These are phyloP conservation scores for Odocoileus virginianus DNA, from an alignment of 2,113 vertebrate species.

Conservation along the genomic window DNA sequence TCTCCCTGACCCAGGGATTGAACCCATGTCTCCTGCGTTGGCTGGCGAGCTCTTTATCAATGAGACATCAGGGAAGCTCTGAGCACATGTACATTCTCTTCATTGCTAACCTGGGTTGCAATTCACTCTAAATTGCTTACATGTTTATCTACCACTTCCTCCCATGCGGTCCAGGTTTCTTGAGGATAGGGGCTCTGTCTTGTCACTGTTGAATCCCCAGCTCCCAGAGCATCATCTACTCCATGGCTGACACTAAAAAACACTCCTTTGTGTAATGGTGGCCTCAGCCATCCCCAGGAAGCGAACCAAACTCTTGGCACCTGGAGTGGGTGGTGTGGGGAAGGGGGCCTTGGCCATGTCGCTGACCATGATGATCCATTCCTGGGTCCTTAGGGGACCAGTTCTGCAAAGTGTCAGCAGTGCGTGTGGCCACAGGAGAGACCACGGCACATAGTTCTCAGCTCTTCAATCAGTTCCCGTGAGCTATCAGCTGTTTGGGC, in stretches of 20 bases:
- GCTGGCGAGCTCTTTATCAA: background rate
- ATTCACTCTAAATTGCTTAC: background rate
- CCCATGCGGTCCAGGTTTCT: background rate
- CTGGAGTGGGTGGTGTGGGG: background rate
- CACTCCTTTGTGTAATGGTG: accelerated
- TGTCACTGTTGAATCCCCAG: background rate
- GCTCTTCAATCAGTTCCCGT: background rate
- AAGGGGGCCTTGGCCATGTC: background rate
- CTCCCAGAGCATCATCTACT: background rate
- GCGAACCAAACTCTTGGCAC: background rate
- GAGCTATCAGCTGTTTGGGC: background rate
- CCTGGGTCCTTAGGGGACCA: background rate
- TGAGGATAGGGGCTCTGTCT: background rate
- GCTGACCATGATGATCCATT: accelerated
- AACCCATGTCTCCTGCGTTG: background rate
- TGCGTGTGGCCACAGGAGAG: accelerated
- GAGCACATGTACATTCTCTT: background rate
- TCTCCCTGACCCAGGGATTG: background rate
- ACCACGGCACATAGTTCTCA: background rate
- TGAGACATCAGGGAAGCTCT: background rate
- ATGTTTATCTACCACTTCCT: background rate
- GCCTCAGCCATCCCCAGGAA: background rate
- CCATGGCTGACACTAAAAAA: background rate
- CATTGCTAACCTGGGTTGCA: background rate
- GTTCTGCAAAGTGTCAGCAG: background rate